Evolutionary conservation across 1,140 invertebrate species (phyloP), one percentile per base, ranked within the genome.

Genomic region (Pogonognathellus flavescens): DNA sequence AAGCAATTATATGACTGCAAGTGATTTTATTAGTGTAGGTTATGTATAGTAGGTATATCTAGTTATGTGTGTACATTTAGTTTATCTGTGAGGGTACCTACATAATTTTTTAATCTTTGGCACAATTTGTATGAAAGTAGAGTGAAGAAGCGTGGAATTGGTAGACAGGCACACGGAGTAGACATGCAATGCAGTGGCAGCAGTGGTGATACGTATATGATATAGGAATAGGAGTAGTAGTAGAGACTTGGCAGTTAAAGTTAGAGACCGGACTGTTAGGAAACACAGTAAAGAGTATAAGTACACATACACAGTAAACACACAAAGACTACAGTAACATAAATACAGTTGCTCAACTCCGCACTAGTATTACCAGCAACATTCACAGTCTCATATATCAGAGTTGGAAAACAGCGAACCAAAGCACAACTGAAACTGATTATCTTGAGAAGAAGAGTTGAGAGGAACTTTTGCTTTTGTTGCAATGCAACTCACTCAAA

Each of bases 341-440:
- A 66, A 25, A 14, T 3, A 25, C 14, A 66, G 20, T 66, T 25
- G 22, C 25, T 25, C 7, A 41, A 41, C 31, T 41, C 31, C 6
- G 20, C 13, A 31, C 20, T 60, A 66, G 11, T 14, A 25, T 31
- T 13, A 13, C n/a, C 10, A 9, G 10, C 10, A 20, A 14, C 62
- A 66, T 66, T 25, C 62, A 10, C 14, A 25, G 20, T 66, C 13
- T 66, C 0, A 25, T 66, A 66, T 66, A 66, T 66, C 62, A 66
- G 62, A 66, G 62, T 66, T 66, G 62, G 62, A 25, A 66, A 66
- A 66, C 25, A 66, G 62, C 62, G 25, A 66, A 66, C 20, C 62
- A 66, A 66, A 66, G 62, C 62, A 66, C 62, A 66, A 66, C 62
- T 66, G 62, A 66, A 66, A 66, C 62, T 66, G 62, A 66, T 66